Percentiles rank a stretch among this genome's conserved stretches.
phyloP scores from a whole-genome alignment of 2,888 invertebrate species.

The Hanleya hanleyi region DNA sequence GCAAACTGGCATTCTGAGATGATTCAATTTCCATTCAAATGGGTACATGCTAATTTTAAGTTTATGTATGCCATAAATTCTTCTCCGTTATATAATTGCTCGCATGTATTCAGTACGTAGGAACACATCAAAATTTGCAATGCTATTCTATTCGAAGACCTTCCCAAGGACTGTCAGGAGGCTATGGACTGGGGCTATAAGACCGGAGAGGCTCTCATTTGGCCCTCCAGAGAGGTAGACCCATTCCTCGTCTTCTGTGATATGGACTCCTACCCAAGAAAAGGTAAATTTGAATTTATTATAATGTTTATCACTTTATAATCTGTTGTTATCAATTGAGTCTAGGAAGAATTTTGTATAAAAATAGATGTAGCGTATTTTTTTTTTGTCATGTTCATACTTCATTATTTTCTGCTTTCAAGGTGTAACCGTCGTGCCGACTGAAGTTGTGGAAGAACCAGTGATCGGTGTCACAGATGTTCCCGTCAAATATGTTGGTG shows the following conservation, averaged over 20 bases:
- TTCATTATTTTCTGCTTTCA: too few species aligned
- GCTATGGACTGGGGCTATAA: constrained; percentile 35
- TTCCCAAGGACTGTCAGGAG: constrained; percentile 59
- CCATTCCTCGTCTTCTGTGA: constrained; percentile 65
- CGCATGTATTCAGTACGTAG: too few species aligned
- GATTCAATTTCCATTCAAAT: too few species aligned
- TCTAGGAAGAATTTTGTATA: too few species aligned
- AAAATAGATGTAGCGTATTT: too few species aligned
- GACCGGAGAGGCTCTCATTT: constrained; percentile 55
- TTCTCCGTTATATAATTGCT: too few species aligned
- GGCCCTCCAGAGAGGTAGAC: constrained; percentile 35
- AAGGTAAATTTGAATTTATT: neutral
- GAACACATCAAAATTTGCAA: too few species aligned
- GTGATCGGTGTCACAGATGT: neutral
- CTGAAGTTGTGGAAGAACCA: neutral
- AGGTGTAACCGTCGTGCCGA: neutral
- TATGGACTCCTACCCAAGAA: constrained; percentile 33
- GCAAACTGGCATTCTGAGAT: too few species aligned
- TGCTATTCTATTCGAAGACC: constrained; percentile 44
- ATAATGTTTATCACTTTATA: neutral
- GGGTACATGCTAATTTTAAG: too few species aligned
- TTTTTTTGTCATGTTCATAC: too few species aligned
- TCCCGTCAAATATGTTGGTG: constrained; percentile 40
- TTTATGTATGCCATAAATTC: too few species aligned
- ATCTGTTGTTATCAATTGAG: too few species aligned